Conservation (phyloP, 2,113 vertebrate genomes). For the Eupsittula cactorum region DNA sequence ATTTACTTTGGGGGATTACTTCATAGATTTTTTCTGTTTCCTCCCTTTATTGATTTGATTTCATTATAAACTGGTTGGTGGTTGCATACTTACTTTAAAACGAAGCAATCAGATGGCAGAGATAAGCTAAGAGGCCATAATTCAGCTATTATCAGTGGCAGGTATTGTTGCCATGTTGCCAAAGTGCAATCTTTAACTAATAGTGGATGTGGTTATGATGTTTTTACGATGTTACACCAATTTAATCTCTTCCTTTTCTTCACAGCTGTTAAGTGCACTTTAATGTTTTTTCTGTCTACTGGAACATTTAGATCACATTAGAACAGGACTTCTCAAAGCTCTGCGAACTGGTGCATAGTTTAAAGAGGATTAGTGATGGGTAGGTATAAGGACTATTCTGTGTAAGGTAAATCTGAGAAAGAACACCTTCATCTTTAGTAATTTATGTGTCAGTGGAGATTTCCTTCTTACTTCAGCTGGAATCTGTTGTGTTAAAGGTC, state of each 20-base stretch:
- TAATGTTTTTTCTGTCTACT: not conserved
- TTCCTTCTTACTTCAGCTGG: not conserved
- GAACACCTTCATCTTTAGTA: conserved; percentile 26
- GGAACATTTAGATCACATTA: not conserved
- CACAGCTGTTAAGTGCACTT: not conserved
- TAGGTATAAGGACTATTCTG: not conserved
- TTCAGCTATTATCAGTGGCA: not conserved
- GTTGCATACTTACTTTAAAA: not conserved
- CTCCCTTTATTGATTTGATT: not conserved
- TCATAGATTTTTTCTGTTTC: accelerated
- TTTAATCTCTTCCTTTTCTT: not conserved
- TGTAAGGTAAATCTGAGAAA: not conserved
- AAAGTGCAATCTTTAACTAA: not conserved
- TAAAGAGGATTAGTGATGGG: conserved; percentile 25
- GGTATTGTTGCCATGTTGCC: not conserved
- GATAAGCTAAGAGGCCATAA: not conserved
- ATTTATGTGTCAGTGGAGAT: conserved; percentile 43
- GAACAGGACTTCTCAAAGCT: not conserved
- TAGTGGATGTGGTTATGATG: not conserved
- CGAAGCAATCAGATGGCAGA: not conserved
- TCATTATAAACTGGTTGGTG: not conserved
- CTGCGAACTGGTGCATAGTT: not conserved
- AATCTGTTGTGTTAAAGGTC: conserved; percentile 36
- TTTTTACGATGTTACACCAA: not conserved
- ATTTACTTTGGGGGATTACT: not conserved